Percentiles rank a stretch among this genome's conserved stretches.
Evolutionary conservation across 2,888 invertebrate species (phyloP).

Genomic region (Philereme transversata): DNA sequence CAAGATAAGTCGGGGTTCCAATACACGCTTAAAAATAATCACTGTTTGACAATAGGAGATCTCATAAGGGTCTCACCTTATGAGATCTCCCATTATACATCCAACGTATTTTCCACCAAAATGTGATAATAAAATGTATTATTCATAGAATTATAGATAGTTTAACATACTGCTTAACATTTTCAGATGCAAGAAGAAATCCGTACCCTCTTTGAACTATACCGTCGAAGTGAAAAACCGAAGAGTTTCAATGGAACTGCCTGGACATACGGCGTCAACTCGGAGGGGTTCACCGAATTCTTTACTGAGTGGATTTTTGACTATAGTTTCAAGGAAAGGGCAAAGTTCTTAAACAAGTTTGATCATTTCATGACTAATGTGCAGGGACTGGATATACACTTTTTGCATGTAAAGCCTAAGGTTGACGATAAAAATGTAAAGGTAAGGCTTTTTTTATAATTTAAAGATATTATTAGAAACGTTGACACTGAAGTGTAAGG

Average conservation of each 20-base stretch:
- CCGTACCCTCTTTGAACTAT: conserved; percentile 76
- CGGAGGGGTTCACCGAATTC: conserved; percentile 86
- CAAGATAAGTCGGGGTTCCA: too few species aligned
- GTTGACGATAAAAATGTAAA: conserved; percentile 51
- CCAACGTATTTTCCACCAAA: too few species aligned
- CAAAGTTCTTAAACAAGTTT: conserved; percentile 87
- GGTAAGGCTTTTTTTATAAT: conserved; percentile 44
- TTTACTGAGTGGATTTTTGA: conserved; percentile 90
- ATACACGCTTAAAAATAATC: too few species aligned
- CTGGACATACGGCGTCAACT: conserved; percentile 93
- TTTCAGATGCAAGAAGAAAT: conserved; percentile 82
- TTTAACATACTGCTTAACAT: neutral
- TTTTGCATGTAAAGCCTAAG: conserved; percentile 86
- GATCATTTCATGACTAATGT: conserved; percentile 90
- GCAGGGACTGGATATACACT: conserved; percentile 89
- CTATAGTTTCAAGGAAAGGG: conserved; percentile 85
- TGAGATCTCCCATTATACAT: too few species aligned
- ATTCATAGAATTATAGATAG: too few species aligned
- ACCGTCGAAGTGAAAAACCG: conserved; percentile 58
- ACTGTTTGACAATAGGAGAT: too few species aligned
- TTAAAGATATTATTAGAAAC: too few species aligned
- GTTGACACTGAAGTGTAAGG: too few species aligned
- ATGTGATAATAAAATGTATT: too few species aligned
- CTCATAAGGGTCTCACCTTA: too few species aligned
- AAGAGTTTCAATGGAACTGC: conserved; percentile 82